Conservation (phyloP, 2,888 invertebrate species). For the Cabera pusaria region DNA sequence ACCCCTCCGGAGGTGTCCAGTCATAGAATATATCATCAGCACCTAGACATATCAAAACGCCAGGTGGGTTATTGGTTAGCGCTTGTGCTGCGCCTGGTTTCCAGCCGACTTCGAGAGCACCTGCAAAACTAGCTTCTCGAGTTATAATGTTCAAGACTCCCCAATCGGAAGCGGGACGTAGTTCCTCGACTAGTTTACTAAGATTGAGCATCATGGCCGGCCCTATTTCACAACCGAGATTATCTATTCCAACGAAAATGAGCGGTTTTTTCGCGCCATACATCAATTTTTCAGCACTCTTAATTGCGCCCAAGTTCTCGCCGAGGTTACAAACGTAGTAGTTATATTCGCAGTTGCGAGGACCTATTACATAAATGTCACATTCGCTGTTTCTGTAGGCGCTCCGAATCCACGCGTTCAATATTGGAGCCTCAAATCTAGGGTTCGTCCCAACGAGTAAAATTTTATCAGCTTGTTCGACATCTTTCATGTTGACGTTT, state of each 20-base stretch:
- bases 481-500: conserved; percentile 88
- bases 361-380: conserved; percentile 93
- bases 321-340: conserved; percentile 82
- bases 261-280: conserved; percentile 55
- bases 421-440: conserved; percentile 96
- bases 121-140: conserved; percentile 95
- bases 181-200: conserved; percentile 28
- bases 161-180: conserved; percentile 41
- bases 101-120: conserved; percentile 97
- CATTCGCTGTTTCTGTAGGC: conserved; percentile 95
- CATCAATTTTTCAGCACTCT: conserved; percentile 34
- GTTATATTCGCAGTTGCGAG: conserved; percentile 93
- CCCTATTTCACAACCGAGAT: conserved; percentile 41
- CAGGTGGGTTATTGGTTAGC: conserved; percentile 85
- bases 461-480: conserved; percentile 89
- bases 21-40: conserved; percentile 94
- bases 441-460: conserved; percentile 98
- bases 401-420: conserved; percentile 97
- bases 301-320: conserved; percentile 36
- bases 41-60: conserved; percentile 94
- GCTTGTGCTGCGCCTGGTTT: conserved; percentile 86
- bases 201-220: conserved; percentile 46
- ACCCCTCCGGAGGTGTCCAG: conserved; percentile 88
- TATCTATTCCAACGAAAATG: conserved; percentile 63
- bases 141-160: conserved; percentile 94